A percentile compares a stretch with the other conserved stretches of the same genome.
These are phyloP conservation scores for Apamea crenata DNA, from an alignment of 2,888 invertebrate species.

Conservation along the genomic window DNA sequence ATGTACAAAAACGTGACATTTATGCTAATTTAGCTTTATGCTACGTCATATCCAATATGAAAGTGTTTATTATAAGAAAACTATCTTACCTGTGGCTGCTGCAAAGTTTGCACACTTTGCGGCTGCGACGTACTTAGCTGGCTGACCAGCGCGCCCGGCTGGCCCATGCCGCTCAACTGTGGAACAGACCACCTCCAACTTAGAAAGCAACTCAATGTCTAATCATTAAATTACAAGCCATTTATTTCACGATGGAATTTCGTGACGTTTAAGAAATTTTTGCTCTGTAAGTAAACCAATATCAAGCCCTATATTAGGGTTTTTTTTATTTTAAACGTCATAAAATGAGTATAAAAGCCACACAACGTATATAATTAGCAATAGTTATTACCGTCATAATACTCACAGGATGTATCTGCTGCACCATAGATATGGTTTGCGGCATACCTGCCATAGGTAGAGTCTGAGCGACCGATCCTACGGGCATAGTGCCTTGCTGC, in stretches of 20 bases:
- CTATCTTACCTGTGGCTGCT: slow-evolving; percentile 77
- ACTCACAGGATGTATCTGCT: slow-evolving; percentile 91
- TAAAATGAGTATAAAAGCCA: slow-evolving; percentile 32
- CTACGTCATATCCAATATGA: background rate
- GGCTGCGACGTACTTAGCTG: slow-evolving; percentile 77
- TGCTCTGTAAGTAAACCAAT: background rate
- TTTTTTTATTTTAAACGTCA: slow-evolving; percentile 47
- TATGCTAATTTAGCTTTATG: background rate
- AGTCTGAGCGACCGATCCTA: slow-evolving; percentile 91
- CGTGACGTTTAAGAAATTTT: slow-evolving; percentile 42
- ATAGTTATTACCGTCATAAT: slow-evolving; percentile 54
- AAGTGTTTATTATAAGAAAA: background rate
- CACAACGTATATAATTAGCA: slow-evolving; percentile 35
- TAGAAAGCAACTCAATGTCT: background rate
- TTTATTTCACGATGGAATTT: slow-evolving; percentile 29
- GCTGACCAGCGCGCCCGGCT: slow-evolving; percentile 84
- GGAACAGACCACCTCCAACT: slow-evolving; percentile 27
- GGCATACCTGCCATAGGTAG: slow-evolving; percentile 88
- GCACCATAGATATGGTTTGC: slow-evolving; percentile 91
- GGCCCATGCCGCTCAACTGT: slow-evolving; percentile 88
- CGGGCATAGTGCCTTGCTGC: slow-evolving; percentile 91
- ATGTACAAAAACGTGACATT: background rate
- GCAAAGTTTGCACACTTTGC: slow-evolving; percentile 79
- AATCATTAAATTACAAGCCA: slow-evolving; percentile 37
- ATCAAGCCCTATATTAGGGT: background rate